phyloP scores from a whole-genome alignment of 1,140 invertebrate genomes.

The Listronotus bonariensis region DNA sequence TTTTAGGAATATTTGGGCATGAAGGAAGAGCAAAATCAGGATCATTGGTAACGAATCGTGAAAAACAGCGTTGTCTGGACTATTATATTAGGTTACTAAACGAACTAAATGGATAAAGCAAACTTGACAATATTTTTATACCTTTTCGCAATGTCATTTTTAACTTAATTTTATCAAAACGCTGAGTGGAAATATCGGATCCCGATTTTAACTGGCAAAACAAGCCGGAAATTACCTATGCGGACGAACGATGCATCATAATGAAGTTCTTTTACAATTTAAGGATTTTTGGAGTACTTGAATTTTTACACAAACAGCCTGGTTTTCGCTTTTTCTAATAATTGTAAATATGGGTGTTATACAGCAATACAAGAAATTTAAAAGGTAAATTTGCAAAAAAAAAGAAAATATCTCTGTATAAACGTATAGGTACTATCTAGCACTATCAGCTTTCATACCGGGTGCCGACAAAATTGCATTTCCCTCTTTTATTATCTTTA shows the following conservation, averaged over 20 bases:
- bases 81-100: slow-evolving; percentile 50
- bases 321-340: too few relatives aligned
- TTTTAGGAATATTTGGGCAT: slow-evolving; percentile 30
- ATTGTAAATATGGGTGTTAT: too few relatives aligned
- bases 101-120: slow-evolving; percentile 47
- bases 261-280: slow-evolving; percentile 32
- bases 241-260: slow-evolving; percentile 25
- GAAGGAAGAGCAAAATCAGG: slow-evolving; percentile 36
- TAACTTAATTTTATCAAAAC: slow-evolving; percentile 40
- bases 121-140: slow-evolving; percentile 49
- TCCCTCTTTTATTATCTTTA: too few relatives aligned
- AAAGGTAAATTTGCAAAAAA: too few relatives aligned
- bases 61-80: slow-evolving; percentile 41
- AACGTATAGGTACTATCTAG: too few relatives aligned
- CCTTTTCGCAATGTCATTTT: slow-evolving; percentile 40
- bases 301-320: not conserved
- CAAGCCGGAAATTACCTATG: slow-evolving; percentile 38
- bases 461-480: too few relatives aligned
- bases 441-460: too few relatives aligned
- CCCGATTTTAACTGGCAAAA: slow-evolving; percentile 28
- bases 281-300: slow-evolving; percentile 15
- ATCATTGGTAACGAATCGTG: slow-evolving; percentile 47
- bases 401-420: too few relatives aligned
- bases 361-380: too few relatives aligned
- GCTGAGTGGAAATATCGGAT: slow-evolving; percentile 32